Base-by-base conservation (phyloP, 2,113 vertebrate species). In the Ursus arctos region DNA sequence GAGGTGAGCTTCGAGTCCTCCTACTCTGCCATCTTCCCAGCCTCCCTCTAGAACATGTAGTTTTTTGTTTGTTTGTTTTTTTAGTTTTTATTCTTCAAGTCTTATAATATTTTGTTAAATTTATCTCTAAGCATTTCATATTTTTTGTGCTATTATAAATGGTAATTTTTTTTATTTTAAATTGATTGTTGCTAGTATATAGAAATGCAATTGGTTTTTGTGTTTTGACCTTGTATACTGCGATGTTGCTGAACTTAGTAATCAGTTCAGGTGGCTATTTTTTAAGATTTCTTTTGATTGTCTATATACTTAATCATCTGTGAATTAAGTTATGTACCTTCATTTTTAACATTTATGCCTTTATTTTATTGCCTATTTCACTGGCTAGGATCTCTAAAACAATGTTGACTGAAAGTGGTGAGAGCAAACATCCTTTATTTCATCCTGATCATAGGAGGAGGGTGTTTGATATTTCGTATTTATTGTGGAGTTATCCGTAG, bases 401-500 rank as follows among this genome's bases (percentile, higher is more conserved):
- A 63, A 83, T 40, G 57, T n/a, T 88, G 76, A 88, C 40, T 94
- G 72, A 55, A 83, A 65, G 26, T 83, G n/a, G 57, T 95, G n/a
- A 26, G 3, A 65, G 28, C 22, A 89, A 83, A 55, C 7, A 84
- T n/a, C 22, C 28, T 76, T 90, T 36, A 13, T 33, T 36, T 33
- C 26, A 18, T 26, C 47, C 26, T 24, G 31, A 9, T 47, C 5
- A 22, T 36, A 49, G 6, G 65, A 59, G 12, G 47, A 57, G 72
- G 61, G 13, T 0, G 2, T 81, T 22, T 13, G 31, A 3, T 81
- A 88, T 83, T 76, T 83, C n/a, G 90, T 21, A 43, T 55, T 76
- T 55, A 36, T 4, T 95, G 19, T 76, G 47, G 28, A 15, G 14
- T 79, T 94, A n/a, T 26, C 16, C 76, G 19, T 83, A 84, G 36